Conservation (phyloP, 2,797 vertebrate species). For the Erethizon dorsatum region DNA sequence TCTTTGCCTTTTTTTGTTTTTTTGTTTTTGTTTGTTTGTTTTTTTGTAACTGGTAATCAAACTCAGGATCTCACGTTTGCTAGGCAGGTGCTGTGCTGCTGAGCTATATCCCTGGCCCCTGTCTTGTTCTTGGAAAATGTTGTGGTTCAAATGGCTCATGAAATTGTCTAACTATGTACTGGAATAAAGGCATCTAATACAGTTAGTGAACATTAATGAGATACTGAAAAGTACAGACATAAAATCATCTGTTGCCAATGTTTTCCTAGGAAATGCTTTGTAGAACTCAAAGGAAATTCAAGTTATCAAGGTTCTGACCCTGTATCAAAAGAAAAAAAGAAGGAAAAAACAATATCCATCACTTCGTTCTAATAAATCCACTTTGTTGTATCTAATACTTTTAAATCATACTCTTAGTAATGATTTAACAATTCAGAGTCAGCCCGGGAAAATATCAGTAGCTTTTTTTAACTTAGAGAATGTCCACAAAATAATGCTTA, state of each 20-base stretch:
- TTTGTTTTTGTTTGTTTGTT: too few relatives aligned
- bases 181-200: not conserved
- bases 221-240: not conserved
- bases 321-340: not conserved
- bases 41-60: too few relatives aligned
- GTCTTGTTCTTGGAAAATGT: not conserved
- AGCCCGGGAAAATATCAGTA: not conserved
- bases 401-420: not conserved
- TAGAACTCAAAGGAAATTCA: constrained; percentile 14
- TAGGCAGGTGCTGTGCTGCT: too few relatives aligned
- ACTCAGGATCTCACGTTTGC: too few relatives aligned
- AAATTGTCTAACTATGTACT: not conserved
- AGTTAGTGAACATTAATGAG: not conserved
- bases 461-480: not conserved
- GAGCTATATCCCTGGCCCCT: too few relatives aligned
- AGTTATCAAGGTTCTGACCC: not conserved
- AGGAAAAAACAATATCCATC: not conserved
- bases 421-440: not conserved
- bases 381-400: not conserved
- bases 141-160: not conserved
- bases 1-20: not conserved
- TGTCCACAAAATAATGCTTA: not conserved
- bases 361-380: not conserved
- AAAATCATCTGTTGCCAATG: not conserved
- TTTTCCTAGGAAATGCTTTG: constrained; percentile 17